These are phyloP conservation scores for Agriotes lineatus DNA, from an alignment of 2,888 invertebrate species.

Conservation along the genomic window DNA sequence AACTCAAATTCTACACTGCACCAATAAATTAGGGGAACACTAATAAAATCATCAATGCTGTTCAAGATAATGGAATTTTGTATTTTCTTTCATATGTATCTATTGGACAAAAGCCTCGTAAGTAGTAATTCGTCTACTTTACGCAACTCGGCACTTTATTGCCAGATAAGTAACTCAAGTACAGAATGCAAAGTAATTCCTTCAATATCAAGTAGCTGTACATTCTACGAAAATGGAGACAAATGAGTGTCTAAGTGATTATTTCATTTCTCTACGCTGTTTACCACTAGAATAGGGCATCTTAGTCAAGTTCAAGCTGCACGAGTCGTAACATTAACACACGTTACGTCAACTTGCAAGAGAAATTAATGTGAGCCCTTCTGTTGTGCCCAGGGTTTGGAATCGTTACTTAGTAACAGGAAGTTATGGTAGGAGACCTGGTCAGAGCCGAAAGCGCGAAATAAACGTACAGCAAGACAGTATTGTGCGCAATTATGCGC, in stretches of 20 bases:
- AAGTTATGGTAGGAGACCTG: background rate
- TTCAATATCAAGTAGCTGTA: no score
- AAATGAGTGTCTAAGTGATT: background rate
- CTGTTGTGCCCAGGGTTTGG: background rate
- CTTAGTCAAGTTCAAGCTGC: background rate
- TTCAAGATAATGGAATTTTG: no score
- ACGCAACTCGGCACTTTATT: no score
- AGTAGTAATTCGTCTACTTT: no score
- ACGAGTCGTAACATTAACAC: background rate
- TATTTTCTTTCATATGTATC: no score
- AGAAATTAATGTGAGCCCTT: no score
- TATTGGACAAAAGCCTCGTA: no score
- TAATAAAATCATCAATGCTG: no score
- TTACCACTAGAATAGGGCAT: background rate
- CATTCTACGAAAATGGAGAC: no score
- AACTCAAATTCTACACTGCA: no score
- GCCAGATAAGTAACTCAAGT: no score
- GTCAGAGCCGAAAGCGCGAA: background rate
- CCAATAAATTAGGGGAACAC: no score
- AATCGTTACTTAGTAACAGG: background rate
- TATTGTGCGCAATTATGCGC: background rate
- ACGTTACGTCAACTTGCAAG: background rate
- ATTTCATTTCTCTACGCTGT: background rate
- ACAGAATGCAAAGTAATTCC: background rate
- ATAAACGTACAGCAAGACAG: background rate